A percentile compares a stretch with the other conserved stretches of the same genome.
Conservation (phyloP, 2,797 vertebrate genomes). For the Sparus aurata region DNA sequence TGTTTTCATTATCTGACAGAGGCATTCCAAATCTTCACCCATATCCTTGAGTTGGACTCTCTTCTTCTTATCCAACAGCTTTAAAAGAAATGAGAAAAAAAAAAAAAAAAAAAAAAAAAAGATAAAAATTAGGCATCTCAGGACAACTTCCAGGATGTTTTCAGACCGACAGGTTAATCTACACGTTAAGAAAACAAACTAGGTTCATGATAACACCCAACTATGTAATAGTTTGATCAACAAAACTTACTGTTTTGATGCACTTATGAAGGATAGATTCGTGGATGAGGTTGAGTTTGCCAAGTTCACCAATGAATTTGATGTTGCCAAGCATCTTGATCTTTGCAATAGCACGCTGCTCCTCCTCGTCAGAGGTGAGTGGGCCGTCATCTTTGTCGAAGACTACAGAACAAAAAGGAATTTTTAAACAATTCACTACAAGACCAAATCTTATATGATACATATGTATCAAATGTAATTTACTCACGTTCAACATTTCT, state of each 20-base stretch:
- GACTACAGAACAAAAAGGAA: slow-evolving; percentile 81
- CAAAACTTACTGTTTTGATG: slow-evolving; percentile 98
- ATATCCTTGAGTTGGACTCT: slow-evolving; percentile 99
- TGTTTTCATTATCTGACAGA: slow-evolving; percentile 99
- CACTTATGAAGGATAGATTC: slow-evolving; percentile 99
- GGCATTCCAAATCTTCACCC: slow-evolving; percentile 99
- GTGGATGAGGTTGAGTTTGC: slow-evolving; percentile 99
- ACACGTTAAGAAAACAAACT: neutral
- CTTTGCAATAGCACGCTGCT: slow-evolving; percentile 98
- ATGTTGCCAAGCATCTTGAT: slow-evolving; percentile 99
- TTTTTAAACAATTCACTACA: neutral
- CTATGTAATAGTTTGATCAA: neutral
- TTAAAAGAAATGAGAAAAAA: neutral
- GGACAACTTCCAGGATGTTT: neutral
- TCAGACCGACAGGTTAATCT: neutral
- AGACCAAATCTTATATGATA: neutral
- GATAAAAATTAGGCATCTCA: no score
- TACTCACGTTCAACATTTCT: slow-evolving; percentile 98
- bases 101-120: no score
- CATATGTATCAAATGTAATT: neutral
- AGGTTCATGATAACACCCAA: fast-evolving
- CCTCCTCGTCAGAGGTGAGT: slow-evolving; percentile 98
- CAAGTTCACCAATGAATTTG: slow-evolving; percentile 99
- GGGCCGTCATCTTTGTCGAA: slow-evolving; percentile 97
- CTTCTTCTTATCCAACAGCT: slow-evolving; percentile 99